Evolutionary conservation across 2,888 invertebrate genomes (phyloP), one percentile per base, ranked within the genome.

Genomic region (Rotaria magnacalcarata): DNA sequence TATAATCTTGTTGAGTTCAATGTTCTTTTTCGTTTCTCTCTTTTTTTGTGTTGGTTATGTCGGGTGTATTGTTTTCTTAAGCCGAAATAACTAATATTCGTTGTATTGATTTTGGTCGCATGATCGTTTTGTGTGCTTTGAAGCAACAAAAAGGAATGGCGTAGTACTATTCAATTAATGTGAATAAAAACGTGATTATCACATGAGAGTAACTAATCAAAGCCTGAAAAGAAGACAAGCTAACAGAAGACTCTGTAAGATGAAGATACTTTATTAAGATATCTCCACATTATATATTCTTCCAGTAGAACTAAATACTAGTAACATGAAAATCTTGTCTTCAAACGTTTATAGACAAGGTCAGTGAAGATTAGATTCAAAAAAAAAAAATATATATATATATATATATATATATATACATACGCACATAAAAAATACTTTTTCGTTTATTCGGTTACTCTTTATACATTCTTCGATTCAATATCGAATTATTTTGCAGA

Each of bases 371-470:
- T 67, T 67, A 41, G 24, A 67, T 67, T 16, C 27, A 14, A 24
- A 56, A 56, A 24, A 24, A 4, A 67, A 34, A 34, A 34, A 34
- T 34, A 34, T 34, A 34, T 34, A 34, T 34, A 34, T 24, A 58
- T 21, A 34, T 67, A 52, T 52, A 52, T 52, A 34, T 50, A 50
- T 50, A 50, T 50, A 50, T 50, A 50, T 6, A 50, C 50, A 8
- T 50, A 50, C 10, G n/a, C 16, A 34, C 16, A 14, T 52, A 52
- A 16, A 34, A 11, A 67, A 67, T 34, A 67, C 34, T 34, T 34
- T 19, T 67, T 67, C 34, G 24, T 67, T 67, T 67, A 67, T 67
- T 67, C 67, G 34, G 67, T 67, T 67, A 67, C 67, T 67, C 67
- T 67, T 67, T 34, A 67, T 67, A 67, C 67, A 67, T 24, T 5